These are phyloP conservation scores for Cladorhizidae sp. DNA, from an alignment of 37 sponge, comb jelly and placozoan species.

Conservation along the genomic window DNA sequence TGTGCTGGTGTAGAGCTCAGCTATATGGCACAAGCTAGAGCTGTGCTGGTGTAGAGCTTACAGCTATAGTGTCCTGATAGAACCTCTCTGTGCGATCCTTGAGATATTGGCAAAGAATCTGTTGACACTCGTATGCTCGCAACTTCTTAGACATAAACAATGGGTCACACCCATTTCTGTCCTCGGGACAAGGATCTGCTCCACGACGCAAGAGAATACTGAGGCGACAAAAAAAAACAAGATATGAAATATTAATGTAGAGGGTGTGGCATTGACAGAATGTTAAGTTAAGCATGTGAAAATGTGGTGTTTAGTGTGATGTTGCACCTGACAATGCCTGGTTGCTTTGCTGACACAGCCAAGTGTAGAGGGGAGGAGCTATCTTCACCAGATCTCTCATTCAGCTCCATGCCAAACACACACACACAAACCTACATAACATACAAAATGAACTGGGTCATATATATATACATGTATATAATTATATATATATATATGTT, in stretches of 20 bases:
- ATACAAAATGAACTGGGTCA: no score
- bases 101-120: constrained; percentile 43
- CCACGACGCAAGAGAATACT: constrained; percentile 74
- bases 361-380: constrained; percentile 60
- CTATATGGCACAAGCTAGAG: no score
- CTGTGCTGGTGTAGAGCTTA: neutral
- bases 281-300: neutral
- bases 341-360: constrained; percentile 43
- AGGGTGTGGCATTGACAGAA: constrained; percentile 10
- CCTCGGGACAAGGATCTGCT: constrained; percentile 61
- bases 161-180: constrained; percentile 30
- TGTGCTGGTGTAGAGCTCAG: no score
- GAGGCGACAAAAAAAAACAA: neutral
- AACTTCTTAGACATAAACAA: constrained; percentile 37
- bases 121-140: constrained; percentile 38
- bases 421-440: constrained; percentile 67
- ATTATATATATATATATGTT: no score
- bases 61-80: constrained; percentile 20
- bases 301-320: neutral
- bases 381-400: neutral
- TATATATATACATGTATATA: no score
- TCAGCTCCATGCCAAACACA: constrained; percentile 67
- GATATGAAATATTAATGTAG: neutral
- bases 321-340: constrained; percentile 41
- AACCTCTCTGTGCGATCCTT: constrained; percentile 34